phyloP scores from a whole-genome alignment of 2,888 invertebrate species.

The Stegophylla sp. region DNA sequence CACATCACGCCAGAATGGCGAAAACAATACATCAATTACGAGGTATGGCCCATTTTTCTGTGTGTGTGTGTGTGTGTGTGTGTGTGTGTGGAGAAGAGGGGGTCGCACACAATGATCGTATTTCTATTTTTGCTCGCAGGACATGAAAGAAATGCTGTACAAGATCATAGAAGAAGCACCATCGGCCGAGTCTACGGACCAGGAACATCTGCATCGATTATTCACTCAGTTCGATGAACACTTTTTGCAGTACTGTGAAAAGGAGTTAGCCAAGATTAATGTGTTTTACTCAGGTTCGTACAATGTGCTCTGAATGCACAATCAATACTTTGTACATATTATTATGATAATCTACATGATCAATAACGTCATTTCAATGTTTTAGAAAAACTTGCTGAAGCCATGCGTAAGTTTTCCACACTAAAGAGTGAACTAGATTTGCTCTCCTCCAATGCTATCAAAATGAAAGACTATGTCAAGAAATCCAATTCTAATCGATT shows the following conservation, averaged over 20 bases:
- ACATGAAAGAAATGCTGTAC: slow-evolving; percentile 85
- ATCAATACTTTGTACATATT: too few species aligned
- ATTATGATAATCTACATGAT: not conserved
- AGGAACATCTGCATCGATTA: slow-evolving; percentile 74
- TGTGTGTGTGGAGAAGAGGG: not conserved
- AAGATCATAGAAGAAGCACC: slow-evolving; percentile 79
- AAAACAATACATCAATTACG: slow-evolving; percentile 82
- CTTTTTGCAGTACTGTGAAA: slow-evolving; percentile 84
- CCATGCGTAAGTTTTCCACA: slow-evolving; percentile 79
- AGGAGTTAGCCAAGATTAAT: slow-evolving; percentile 85
- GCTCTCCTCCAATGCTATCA: slow-evolving; percentile 64
- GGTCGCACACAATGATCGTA: too few species aligned
- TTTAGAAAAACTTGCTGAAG: slow-evolving; percentile 85
- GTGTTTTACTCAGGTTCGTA: slow-evolving; percentile 79
- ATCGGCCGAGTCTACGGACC: slow-evolving; percentile 76
- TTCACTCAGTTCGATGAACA: slow-evolving; percentile 83
- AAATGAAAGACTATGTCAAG: slow-evolving; percentile 61
- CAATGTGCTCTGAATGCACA: not conserved
- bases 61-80: not conserved
- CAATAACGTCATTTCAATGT: not conserved
- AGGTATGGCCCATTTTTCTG: slow-evolving; percentile 66
- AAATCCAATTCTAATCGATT: slow-evolving; percentile 44
- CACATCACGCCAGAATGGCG: slow-evolving; percentile 94
- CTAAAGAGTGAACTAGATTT: slow-evolving; percentile 75
- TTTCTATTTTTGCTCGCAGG: slow-evolving; percentile 67